phyloP scores from a whole-genome alignment of 2,113 vertebrate species.

The Tiliqua scincoides region DNA sequence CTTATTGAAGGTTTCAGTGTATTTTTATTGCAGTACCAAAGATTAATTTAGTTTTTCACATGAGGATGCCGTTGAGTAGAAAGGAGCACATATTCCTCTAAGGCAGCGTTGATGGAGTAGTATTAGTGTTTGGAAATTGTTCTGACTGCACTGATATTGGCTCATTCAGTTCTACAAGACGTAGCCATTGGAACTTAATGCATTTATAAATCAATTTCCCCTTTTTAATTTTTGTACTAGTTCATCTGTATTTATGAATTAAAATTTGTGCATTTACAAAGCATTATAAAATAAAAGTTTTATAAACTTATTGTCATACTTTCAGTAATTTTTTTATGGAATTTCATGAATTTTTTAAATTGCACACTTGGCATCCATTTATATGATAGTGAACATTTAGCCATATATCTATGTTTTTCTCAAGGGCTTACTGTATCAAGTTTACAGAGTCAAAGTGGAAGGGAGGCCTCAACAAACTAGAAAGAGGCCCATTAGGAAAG shows the following conservation, averaged over 20 bases:
- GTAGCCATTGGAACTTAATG: slow-evolving; percentile 39
- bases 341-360: slow-evolving; percentile 1
- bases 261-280: slow-evolving; percentile 53
- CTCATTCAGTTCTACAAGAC: slow-evolving; percentile 32
- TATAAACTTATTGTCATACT: slow-evolving; percentile 46
- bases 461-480: not conserved
- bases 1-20: slow-evolving; percentile 43
- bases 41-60: slow-evolving; percentile 35
- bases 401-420: not conserved
- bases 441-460: not conserved
- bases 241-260: slow-evolving; percentile 62
- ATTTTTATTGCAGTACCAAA: slow-evolving; percentile 65
- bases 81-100: slow-evolving; percentile 9
- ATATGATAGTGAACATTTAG: slow-evolving; percentile 34
- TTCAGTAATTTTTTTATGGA: slow-evolving; percentile 39
- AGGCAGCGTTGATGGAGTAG: slow-evolving; percentile 3
- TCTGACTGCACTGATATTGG: slow-evolving; percentile 39
- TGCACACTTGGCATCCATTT: not conserved
- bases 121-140: slow-evolving; percentile 43
- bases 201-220: slow-evolving; percentile 43
- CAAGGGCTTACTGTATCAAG: not conserved
- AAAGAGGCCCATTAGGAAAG: not conserved
- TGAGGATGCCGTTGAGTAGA: slow-evolving; percentile 27
- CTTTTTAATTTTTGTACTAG: slow-evolving; percentile 47
- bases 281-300: slow-evolving; percentile 59